Evolutionary conservation across 2,888 invertebrate species (phyloP), one percentile per base, ranked within the genome.

Genomic region (Plagodis pulveraria): DNA sequence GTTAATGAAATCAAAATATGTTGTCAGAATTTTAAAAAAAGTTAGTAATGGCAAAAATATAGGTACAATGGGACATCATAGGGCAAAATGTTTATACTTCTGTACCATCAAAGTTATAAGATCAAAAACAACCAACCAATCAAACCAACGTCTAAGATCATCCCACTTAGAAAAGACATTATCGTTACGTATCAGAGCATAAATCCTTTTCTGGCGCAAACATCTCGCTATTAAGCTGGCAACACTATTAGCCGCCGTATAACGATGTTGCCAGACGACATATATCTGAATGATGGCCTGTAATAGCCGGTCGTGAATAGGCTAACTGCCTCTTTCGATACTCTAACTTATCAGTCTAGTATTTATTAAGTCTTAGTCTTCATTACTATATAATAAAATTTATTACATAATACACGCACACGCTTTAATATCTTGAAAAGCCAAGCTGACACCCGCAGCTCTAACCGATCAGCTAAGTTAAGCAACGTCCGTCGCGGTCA

Each of bases 191-290:
- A 60, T 61, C 56, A 62, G 48, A 65, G 56, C 35, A 56, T 69
- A 68, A 72, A 62, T 63, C 64, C 51, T 60, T 50, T 63, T 48
- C 66, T 70, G 71, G 64, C 65, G 71, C 73, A 68, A 74, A 74
- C 76, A 60, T 56, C 74, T 71, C 74, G 65, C 72, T 71, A 76
- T 77, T 74, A 76, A 72, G 65, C 71, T 75, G 72, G 73, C 75
- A 76, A 79, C 81, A 72, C 73, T 76, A 79, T 80, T 80, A 81
- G 71, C 72, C 65, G 54, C 67, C 63, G 71, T 61, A 72, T 71
- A 71, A 78, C 80, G 78, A 79, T 76, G 75, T 76, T 73, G 74
- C 75, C 76, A 78, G 75, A 76, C 79, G 80, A 79, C 78, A 50
- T 63, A 52, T 62, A 55, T 58, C 63, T 59, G 64, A 63, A 65